Base-by-base conservation (phyloP, 2,797 vertebrate species). In the Peromyscus attwateri region DNA sequence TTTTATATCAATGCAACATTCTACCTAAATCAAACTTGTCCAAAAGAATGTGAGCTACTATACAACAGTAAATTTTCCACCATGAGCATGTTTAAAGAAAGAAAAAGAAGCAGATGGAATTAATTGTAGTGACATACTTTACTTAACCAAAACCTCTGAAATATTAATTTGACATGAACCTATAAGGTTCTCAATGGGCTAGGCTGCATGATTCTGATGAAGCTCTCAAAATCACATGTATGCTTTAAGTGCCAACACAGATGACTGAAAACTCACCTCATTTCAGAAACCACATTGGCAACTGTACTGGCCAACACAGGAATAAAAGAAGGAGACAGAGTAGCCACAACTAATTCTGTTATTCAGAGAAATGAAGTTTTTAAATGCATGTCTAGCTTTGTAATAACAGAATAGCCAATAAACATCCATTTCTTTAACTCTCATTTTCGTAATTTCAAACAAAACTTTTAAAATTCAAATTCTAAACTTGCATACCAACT, bases 361-460 rank as follows among this genome's bases (percentile, higher is more conserved):
- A 73, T 75, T 94, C 49, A 81, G 87, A 81, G 46, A 94, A 13
- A 21, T 64, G 6, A 82, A 89, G n/a, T 64, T 93, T 84, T 90
- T 70, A 92, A 96, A 84, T 71, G 70, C 19, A 88, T 57, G 25
- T 7, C 31, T 73, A 62, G 55, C 12, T 82, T 81, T 89, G 90
- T 88, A 70, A 81, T 40, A 62, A 40, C 46, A 92, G 17, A 64
- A 31, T 64, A 6, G 7, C 60, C 83, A 81, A 31, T 66, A 64
- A 46, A 40, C 88, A 55, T 57, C 31, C 31, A 52, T 40, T 68
- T 14, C 23, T 27, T 14, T 5, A 89, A 31, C 23, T 85, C 52
- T 91, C 46, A 52, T 66, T 95, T 94, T 17, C 37, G 46, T 87
- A 85, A 70, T 81, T 95, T 31, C 52, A 95, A 89, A 84, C 11